A percentile compares a stretch with the other conserved stretches of the same genome.
Conservation (phyloP, 2,113 vertebrate genomes). For the Murina feae region DNA sequence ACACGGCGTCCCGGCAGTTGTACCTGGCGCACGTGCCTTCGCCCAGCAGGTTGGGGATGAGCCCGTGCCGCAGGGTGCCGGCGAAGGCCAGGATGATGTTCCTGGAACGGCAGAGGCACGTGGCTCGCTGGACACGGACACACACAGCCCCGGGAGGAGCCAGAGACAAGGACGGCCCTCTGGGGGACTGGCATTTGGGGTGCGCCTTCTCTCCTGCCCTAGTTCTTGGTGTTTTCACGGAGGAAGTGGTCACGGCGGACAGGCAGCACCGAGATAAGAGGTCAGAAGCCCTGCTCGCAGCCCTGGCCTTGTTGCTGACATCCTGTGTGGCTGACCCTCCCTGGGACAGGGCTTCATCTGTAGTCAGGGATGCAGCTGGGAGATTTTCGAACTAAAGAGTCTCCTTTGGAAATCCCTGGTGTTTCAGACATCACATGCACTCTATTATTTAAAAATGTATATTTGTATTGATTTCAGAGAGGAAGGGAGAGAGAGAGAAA, state of each 20-base stretch:
- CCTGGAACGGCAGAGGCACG: slow-evolving; percentile 78
- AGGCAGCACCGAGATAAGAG: not conserved
- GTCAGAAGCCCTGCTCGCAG: not conserved
- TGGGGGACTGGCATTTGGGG: not conserved
- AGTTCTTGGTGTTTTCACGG: not conserved
- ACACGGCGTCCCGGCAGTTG: slow-evolving; percentile 97
- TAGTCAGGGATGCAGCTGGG: not conserved
- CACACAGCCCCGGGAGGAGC: not conserved
- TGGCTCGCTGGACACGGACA: not conserved
- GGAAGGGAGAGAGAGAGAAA: too few relatives aligned
- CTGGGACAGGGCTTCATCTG: not conserved
- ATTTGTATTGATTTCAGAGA: too few relatives aligned
- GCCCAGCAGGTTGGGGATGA: slow-evolving; percentile 97
- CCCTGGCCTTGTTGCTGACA: not conserved
- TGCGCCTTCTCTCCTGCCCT: not conserved
- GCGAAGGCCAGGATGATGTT: slow-evolving; percentile 95
- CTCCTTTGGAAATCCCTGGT: not conserved
- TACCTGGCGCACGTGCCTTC: slow-evolving; percentile 90
- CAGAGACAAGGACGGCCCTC: not conserved
- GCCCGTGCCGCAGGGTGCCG: slow-evolving; percentile 92
- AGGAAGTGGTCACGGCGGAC: not conserved
- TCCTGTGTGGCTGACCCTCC: not conserved
- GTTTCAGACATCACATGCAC: not conserved
- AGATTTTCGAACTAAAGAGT: not conserved
- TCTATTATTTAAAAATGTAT: too few relatives aligned